Base-by-base conservation (phyloP, 2,888 invertebrate species). In the Tubulanus polymorphus region DNA sequence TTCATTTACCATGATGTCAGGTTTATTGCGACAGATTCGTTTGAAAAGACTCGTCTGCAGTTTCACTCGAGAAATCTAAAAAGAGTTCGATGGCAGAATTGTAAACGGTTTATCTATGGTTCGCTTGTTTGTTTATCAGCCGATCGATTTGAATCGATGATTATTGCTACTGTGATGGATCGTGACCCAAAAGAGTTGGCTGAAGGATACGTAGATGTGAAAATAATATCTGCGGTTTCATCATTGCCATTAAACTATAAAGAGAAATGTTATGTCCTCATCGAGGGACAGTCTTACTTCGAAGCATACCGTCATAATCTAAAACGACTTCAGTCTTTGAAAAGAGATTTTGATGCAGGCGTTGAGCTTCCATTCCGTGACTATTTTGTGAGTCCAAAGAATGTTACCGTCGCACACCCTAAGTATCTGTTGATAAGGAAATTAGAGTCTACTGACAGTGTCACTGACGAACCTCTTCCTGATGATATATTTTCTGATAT, bases 241-340 rank as follows among this genome's bases (percentile, higher is more conserved):
- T n/a, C n/a, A n/a, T 27, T 23, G 15, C 27, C 12, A 5, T 59
- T 60, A 25, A 37, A 59, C 1, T 53, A 57, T 1, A 25, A 37
- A 20, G 10, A 30, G 26, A 48, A 41, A 12, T 28, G 48, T 3
- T 48, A 32, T 3, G 28, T 85, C 0, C 86, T 90, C 86, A 83
- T 88, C 2, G 88, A 89, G 72, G 86, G 87, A 54, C 85, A 85
- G 51, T 85, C 87, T 0, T 90, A 87, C 74, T 89, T 90, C 69
- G 89, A 89, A 68, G 88, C 89, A 0, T 90, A 90, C 69, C 83
- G 85, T 60, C 85, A 86, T 66, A 87, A 89, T 0, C 79, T 89
- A 52, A 83, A 82, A 63, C 86, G 86, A n/a, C 71, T 91, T 20
- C 84, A 87, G 67, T 77, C 76, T 1, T 82, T 85, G 49, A 78